A percentile compares a stretch with the other conserved stretches of the same genome.
These are phyloP conservation scores for Intellagama lesueurii DNA, from an alignment of 2,797 vertebrate genomes.

Conservation along the genomic window DNA sequence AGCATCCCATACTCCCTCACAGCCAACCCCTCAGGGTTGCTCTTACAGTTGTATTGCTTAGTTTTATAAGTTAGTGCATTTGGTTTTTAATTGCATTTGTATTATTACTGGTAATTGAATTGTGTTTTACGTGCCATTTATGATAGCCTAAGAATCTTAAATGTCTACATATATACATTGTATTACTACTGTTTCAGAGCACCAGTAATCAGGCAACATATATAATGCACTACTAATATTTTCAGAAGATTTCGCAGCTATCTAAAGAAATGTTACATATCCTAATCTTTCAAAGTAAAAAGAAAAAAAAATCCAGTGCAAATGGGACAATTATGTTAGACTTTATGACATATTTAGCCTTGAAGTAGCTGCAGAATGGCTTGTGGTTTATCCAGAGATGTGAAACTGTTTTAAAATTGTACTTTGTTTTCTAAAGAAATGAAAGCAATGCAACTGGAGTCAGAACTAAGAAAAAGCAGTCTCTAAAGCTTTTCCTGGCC, in stretches of 20 bases:
- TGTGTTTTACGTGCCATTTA: no score
- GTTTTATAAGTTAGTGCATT: no score
- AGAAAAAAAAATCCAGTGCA: background rate
- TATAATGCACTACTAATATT: no score
- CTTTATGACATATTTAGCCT: conserved; percentile 6
- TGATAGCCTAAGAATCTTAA: no score
- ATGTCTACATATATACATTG: no score
- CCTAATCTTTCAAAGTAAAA: background rate
- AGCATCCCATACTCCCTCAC: background rate
- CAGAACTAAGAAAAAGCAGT: conserved; percentile 3
- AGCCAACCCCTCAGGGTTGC: background rate
- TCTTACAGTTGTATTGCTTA: no score
- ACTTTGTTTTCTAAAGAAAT: conserved; percentile 4
- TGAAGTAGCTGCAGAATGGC: background rate
- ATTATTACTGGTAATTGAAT: no score
- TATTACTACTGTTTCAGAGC: no score
- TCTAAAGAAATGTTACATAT: no score
- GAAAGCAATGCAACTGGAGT: background rate
- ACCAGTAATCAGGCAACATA: no score
- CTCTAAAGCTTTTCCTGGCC: background rate
- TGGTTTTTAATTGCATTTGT: no score
- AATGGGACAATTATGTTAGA: background rate
- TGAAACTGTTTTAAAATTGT: background rate
- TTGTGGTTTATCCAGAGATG: conserved; percentile 24
- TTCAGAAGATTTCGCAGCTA: no score